Conservation (phyloP, 2,888 invertebrate genomes). For the Parochlus steinenii region DNA sequence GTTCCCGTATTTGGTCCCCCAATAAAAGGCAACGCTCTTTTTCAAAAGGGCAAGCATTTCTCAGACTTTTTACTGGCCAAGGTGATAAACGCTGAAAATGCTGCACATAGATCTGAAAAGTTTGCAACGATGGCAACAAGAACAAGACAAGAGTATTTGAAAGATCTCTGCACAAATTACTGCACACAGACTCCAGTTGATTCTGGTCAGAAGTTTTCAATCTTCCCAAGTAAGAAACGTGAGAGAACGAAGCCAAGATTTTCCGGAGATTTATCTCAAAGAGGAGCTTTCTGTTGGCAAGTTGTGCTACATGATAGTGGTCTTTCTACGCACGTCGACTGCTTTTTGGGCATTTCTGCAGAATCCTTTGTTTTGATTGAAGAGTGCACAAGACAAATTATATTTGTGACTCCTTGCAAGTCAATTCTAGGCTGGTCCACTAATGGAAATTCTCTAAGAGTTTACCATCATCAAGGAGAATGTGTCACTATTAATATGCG, state of each 20-base stretch:
- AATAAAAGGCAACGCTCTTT: constrained; percentile 70
- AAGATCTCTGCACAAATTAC: constrained; percentile 77
- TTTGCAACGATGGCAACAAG: constrained; percentile 94
- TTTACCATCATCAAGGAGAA: constrained; percentile 90
- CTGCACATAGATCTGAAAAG: constrained; percentile 89
- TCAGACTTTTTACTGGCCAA: constrained; percentile 90
- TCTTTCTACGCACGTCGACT: constrained; percentile 47
- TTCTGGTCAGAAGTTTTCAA: constrained; percentile 65
- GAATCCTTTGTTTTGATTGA: constrained; percentile 81
- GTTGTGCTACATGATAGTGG: constrained; percentile 55
- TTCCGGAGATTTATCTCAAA: constrained; percentile 51
- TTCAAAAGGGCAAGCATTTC: constrained; percentile 80
- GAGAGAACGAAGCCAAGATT: constrained; percentile 56
- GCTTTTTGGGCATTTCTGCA: constrained; percentile 70
- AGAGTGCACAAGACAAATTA: constrained; percentile 60
- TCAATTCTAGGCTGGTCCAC: constrained; percentile 50
- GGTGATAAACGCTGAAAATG: constrained; percentile 93
- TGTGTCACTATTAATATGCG: constrained; percentile 67
- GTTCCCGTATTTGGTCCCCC: constrained; percentile 95
- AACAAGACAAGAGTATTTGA: constrained; percentile 87
- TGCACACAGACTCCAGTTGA: constrained; percentile 66
- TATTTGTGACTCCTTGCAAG: constrained; percentile 72
- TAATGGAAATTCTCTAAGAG: constrained; percentile 44
- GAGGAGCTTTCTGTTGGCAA: constrained; percentile 71
- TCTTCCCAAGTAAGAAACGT: constrained; percentile 59